These are phyloP conservation scores for Indri indri DNA, from an alignment of 2,113 vertebrate species.

Conservation along the genomic window DNA sequence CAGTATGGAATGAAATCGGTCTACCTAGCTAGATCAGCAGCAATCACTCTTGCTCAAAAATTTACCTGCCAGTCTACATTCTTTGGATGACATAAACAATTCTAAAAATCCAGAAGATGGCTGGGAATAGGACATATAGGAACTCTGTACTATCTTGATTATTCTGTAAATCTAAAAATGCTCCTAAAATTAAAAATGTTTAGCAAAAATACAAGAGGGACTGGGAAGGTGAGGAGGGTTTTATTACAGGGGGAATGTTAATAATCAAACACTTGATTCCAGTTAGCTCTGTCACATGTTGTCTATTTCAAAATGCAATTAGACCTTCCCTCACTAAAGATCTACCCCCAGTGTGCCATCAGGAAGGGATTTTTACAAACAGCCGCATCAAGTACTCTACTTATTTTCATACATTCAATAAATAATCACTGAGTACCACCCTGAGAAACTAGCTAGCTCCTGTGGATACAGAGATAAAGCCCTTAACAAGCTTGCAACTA, in stretches of 20 bases:
- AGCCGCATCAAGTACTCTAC: neutral
- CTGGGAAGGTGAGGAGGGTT: neutral
- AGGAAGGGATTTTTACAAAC: neutral
- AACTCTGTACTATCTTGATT: neutral
- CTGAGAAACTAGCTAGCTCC: neutral
- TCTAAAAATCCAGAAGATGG: neutral
- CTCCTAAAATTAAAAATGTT: neutral
- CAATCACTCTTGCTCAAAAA: neutral
- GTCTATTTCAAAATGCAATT: neutral
- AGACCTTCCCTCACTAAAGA: neutral
- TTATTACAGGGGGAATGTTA: neutral
- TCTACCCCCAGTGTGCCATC: neutral
- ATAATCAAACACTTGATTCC: neutral
- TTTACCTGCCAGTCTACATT: neutral
- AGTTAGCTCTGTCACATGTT: neutral
- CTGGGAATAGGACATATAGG: neutral
- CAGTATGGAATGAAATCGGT: neutral
- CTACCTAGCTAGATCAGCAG: neutral
- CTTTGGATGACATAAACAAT: neutral
- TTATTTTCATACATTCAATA: neutral
- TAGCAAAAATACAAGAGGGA: neutral
- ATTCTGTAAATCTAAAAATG: conserved; percentile 16
- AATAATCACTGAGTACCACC: neutral
- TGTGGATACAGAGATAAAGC: neutral
- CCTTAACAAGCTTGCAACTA: neutral